Evolutionary conservation across 2,888 invertebrate genomes (phyloP).

Genomic region (Rhyacophila evoluta): DNA sequence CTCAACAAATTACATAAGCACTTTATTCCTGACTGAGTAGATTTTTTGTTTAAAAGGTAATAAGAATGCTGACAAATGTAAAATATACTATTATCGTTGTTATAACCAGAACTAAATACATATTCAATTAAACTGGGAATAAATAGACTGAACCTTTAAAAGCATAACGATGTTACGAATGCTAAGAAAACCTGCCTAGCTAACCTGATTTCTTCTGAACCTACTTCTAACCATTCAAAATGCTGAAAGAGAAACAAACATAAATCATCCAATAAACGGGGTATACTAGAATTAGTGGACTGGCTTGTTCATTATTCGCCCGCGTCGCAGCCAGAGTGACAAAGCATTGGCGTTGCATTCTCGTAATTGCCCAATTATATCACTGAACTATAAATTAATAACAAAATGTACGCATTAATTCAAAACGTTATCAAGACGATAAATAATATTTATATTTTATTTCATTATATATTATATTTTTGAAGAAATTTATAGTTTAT

Average conservation of each 20-base stretch:
- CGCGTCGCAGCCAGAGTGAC: neutral
- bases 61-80: too few relatives aligned
- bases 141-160: neutral
- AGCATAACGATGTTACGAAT: constrained; percentile 2
- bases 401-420: too few relatives aligned
- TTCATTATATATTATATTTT: too few relatives aligned
- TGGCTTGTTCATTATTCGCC: neutral
- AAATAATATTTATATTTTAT: too few relatives aligned
- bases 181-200: neutral
- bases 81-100: too few relatives aligned
- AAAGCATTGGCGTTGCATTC: constrained; percentile 4
- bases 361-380: constrained; percentile 17
- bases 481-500: too few relatives aligned
- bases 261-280: constrained; percentile 22
- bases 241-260: constrained; percentile 14
- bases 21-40: too few relatives aligned
- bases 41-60: too few relatives aligned
- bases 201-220: constrained; percentile 9
- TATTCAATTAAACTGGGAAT: too few relatives aligned
- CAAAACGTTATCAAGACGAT: too few relatives aligned
- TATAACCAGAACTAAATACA: too few relatives aligned
- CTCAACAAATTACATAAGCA: too few relatives aligned
- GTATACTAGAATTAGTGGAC: neutral
- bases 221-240: neutral
- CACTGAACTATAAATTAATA: constrained; percentile 10